Conservation (phyloP, 2,888 invertebrate genomes). For the Eupithecia pulchellata region DNA sequence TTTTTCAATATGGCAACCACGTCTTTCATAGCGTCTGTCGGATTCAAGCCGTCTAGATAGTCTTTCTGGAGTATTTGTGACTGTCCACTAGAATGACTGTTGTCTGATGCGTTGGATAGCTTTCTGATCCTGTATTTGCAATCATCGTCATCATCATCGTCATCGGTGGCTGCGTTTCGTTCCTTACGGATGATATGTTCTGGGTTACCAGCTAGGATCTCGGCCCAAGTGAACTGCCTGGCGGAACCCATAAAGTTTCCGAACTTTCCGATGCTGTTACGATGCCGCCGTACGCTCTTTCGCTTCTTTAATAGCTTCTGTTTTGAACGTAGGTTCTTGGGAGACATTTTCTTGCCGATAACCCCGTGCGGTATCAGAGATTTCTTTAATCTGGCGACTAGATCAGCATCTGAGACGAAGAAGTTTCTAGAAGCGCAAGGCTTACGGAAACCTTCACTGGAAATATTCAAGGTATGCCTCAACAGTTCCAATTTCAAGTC, state of each 20-base stretch:
- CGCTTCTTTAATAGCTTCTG: slow-evolving; percentile 76
- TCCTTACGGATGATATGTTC: slow-evolving; percentile 86
- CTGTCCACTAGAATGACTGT: slow-evolving; percentile 65
- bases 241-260: slow-evolving; percentile 83
- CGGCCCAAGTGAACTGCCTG: slow-evolving; percentile 88
- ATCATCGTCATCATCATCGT: slow-evolving; percentile 68
- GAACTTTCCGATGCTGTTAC: slow-evolving; percentile 80
- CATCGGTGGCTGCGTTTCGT: slow-evolving; percentile 58
- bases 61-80: slow-evolving; percentile 74
- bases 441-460: slow-evolving; percentile 77
- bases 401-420: slow-evolving; percentile 79
- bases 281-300: slow-evolving; percentile 72
- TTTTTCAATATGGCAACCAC: slow-evolving; percentile 87
- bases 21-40: slow-evolving; percentile 90
- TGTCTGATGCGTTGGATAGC: slow-evolving; percentile 72
- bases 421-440: slow-evolving; percentile 79
- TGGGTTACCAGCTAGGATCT: slow-evolving; percentile 87
- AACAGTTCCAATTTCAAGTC: slow-evolving; percentile 75
- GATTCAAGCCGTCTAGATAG: slow-evolving; percentile 83
- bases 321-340: slow-evolving; percentile 87
- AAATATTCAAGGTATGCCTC: slow-evolving; percentile 75
- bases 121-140: slow-evolving; percentile 79
- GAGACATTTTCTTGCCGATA: slow-evolving; percentile 83
- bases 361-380: slow-evolving; percentile 81
- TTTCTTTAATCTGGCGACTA: slow-evolving; percentile 77